Evolutionary conservation across 2,888 invertebrate species (phyloP).

Genomic region (Colostygia pectinataria): DNA sequence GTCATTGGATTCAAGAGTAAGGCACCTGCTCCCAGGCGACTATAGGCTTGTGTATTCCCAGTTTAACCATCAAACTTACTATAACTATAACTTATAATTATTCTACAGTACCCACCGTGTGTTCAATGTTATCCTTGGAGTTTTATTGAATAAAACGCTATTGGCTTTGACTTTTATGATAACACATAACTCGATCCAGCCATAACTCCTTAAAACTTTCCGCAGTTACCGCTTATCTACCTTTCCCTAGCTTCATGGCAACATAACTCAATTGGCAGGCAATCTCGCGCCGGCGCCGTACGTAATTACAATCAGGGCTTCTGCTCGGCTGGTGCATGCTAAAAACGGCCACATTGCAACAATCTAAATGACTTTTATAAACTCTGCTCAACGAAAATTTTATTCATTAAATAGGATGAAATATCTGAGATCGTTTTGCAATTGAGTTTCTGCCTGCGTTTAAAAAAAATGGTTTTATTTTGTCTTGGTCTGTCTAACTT

Average conservation of each 20-base stretch:
- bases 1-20: too few species aligned
- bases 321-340: slow-evolving; percentile 22
- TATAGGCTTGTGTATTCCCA: too few species aligned
- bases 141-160: too few species aligned
- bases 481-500: not conserved
- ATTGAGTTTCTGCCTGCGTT: slow-evolving; percentile 22
- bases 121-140: too few species aligned
- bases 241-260: slow-evolving; percentile 18
- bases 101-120: too few species aligned
- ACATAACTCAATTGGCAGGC: slow-evolving; percentile 72
- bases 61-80: too few species aligned
- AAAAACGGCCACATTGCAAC: slow-evolving; percentile 22
- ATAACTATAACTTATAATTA: too few species aligned
- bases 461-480: slow-evolving; percentile 3
- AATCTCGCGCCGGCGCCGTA: slow-evolving; percentile 68
- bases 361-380: slow-evolving; percentile 17
- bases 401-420: slow-evolving; percentile 5
- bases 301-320: slow-evolving; percentile 40
- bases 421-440: slow-evolving; percentile 23
- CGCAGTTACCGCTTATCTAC: slow-evolving; percentile 26
- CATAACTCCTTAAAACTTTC: not conserved
- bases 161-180: too few species aligned
- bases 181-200: too few species aligned
- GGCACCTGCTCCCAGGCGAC: too few species aligned
- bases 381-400: slow-evolving; percentile 14